Base-by-base conservation (phyloP, 2,113 vertebrate genomes). In the Suncus etruscus region DNA sequence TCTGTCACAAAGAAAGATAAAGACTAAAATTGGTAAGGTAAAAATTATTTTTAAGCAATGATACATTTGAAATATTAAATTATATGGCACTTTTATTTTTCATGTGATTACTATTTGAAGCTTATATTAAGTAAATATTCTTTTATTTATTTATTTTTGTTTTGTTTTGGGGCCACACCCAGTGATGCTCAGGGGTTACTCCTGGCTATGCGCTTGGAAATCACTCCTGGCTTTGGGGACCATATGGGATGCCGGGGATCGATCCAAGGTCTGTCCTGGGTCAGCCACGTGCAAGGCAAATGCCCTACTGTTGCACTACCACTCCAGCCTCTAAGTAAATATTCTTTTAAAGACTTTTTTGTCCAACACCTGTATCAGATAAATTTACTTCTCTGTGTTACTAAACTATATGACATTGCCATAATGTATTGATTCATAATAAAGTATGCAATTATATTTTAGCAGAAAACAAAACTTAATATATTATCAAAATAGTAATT, bases 31-130 rank as follows among this genome's bases (percentile, higher is more conserved):
- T 80, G 10, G 32, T 14, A 4, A 76, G 31, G 29, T 39, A 79
- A 47, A 45, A 76, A 39, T 29, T 27, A 79, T 32, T 31, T 83
- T 22, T 74, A 15, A 58, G 83, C 87, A 68, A 82, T 6, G 77
- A 76, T 50, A 18, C 31, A 48, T 78, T 90, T 90, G 85, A 72
- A 69, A 83, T 82, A 88, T 70, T 79, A 83, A 86, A 68, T 83
- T 75, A 54, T 74, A 11, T 93, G 18, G 74, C 25, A 27, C 50
- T 70, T 70, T 77, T 66, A 69, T 73, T 39, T 63, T 65, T 54
- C 61, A 76, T 69, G 68, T 91, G 24, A 91, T 86, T 72, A 39
- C 50, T 8, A 73, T 11, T 78, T 91, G 24, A 8, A 76, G 9
- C 83, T 75, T 39, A 39, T 39, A 39, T 39, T 39, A 39, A 39